A percentile compares a stretch with the other conserved stretches of the same genome.
Evolutionary conservation across 2,797 vertebrate species (phyloP).

Genomic region (Oophaga sylvatica): DNA sequence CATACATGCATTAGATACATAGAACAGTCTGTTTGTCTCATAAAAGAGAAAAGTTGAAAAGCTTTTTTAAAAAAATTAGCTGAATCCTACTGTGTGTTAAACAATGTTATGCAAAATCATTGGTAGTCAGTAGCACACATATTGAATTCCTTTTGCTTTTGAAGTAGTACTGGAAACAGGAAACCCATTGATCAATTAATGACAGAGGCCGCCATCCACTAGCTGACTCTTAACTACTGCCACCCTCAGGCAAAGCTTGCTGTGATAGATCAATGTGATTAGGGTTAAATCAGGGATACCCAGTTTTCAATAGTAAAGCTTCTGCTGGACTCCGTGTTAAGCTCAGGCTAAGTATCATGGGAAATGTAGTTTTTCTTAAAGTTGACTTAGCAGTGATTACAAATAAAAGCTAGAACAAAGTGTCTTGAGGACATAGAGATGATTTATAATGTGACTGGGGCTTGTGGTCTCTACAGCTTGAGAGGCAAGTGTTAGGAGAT

Average conservation of each 20-base stretch:
- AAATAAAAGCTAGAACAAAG: background rate
- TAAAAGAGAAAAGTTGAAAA: background rate
- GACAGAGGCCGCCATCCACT: constrained; percentile 21
- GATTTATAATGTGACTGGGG: background rate
- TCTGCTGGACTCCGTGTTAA: background rate
- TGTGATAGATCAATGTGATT: constrained; percentile 42
- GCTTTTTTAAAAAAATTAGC: background rate
- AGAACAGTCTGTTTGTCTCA: background rate
- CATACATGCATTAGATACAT: background rate
- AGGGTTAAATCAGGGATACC: constrained; percentile 29
- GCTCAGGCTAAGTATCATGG: constrained; percentile 4
- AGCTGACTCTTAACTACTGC: constrained; percentile 27
- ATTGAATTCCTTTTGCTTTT: constrained; percentile 38
- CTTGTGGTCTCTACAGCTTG: background rate
- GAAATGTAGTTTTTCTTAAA: constrained; percentile 9
- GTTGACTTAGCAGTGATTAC: background rate
- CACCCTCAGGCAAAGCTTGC: constrained; percentile 39
- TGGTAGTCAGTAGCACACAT: constrained; percentile 11
- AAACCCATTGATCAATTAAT: constrained; percentile 52
- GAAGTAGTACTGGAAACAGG: constrained; percentile 29
- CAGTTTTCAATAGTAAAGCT: background rate
- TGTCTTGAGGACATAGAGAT: background rate
- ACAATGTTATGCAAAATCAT: constrained; percentile 17
- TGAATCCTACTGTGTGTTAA: constrained; percentile 18
- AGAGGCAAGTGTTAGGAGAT: background rate